A percentile compares a stretch with the other conserved stretches of the same genome.
Evolutionary conservation across 2,888 invertebrate species (phyloP).

Genomic region (Ectropis crepuscularia): DNA sequence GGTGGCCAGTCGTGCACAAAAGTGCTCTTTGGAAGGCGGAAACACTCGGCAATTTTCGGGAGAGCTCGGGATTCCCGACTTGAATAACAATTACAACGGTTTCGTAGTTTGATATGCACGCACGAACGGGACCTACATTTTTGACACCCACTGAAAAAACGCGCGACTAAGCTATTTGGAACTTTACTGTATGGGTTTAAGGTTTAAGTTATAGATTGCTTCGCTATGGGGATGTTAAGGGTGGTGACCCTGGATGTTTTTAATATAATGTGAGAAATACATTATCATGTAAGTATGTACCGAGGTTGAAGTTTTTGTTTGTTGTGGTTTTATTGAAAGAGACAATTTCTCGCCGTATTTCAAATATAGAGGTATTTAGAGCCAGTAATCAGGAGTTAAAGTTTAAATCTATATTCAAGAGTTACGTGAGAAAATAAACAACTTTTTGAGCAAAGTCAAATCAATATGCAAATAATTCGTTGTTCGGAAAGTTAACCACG

Average conservation of each 20-base stretch:
- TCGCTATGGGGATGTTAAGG: background rate
- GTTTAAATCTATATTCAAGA: no score
- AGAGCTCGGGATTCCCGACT: slow-evolving; percentile 43
- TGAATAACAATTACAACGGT: slow-evolving; percentile 51
- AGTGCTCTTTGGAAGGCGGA: slow-evolving; percentile 35
- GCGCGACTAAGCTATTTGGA: background rate
- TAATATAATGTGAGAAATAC: slow-evolving; percentile 10
- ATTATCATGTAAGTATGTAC: slow-evolving; percentile 1
- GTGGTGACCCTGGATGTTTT: slow-evolving; percentile 17
- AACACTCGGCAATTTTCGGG: slow-evolving; percentile 44
- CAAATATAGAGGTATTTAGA: no score
- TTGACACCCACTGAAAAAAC: slow-evolving; percentile 33
- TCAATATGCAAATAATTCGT: no score
- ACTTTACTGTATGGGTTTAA: slow-evolving; percentile 8
- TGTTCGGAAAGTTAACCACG: no score
- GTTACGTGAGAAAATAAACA: no score
- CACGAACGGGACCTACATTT: slow-evolving; percentile 46
- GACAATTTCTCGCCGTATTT: no score
- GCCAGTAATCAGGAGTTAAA: no score
- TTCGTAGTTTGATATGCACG: slow-evolving; percentile 44
- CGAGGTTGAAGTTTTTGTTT: background rate
- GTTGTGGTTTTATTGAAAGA: background rate
- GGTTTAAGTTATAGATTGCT: background rate
- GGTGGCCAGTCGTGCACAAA: slow-evolving; percentile 33
- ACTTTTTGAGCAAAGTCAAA: no score